These are phyloP conservation scores for Dreissena rostriformis DNA, from an alignment of 1,140 invertebrate species.

Conservation along the genomic window DNA sequence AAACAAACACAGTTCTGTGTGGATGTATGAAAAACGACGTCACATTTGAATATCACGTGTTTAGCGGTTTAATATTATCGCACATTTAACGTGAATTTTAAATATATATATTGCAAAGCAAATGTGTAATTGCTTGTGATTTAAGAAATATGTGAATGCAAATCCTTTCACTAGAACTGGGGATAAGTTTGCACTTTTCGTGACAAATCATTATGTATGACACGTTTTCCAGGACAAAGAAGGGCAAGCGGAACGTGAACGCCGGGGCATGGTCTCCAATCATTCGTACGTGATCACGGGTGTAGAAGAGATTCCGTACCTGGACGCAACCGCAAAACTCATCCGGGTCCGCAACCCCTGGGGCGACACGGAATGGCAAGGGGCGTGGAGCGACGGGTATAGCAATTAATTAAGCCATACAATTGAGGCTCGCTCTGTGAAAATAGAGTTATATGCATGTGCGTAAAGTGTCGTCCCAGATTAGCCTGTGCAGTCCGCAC, in stretches of 20 bases:
- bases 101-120: too few relatives aligned
- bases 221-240: constrained; percentile 61
- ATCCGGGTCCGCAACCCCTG: constrained; percentile 75
- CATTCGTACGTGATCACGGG: constrained; percentile 75
- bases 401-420: neutral
- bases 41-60: too few relatives aligned
- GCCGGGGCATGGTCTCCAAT: constrained; percentile 72
- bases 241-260: constrained; percentile 59
- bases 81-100: too few relatives aligned
- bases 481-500: too few relatives aligned
- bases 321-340: constrained; percentile 67
- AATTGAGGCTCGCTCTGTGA: too few relatives aligned
- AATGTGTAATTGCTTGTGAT: neutral
- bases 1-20: too few relatives aligned
- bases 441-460: too few relatives aligned
- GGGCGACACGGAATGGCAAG: constrained; percentile 76
- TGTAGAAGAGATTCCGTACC: constrained; percentile 69
- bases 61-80: too few relatives aligned
- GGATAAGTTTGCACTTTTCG: too few relatives aligned
- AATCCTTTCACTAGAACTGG: too few relatives aligned
- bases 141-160: neutral
- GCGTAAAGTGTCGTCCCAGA: too few relatives aligned
- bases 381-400: constrained; percentile 74
- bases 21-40: too few relatives aligned
- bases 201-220: neutral